A percentile compares a stretch with the other conserved stretches of the same genome.
Evolutionary conservation across 2,113 vertebrate species (phyloP).

Genomic region (Sturnus vulgaris): DNA sequence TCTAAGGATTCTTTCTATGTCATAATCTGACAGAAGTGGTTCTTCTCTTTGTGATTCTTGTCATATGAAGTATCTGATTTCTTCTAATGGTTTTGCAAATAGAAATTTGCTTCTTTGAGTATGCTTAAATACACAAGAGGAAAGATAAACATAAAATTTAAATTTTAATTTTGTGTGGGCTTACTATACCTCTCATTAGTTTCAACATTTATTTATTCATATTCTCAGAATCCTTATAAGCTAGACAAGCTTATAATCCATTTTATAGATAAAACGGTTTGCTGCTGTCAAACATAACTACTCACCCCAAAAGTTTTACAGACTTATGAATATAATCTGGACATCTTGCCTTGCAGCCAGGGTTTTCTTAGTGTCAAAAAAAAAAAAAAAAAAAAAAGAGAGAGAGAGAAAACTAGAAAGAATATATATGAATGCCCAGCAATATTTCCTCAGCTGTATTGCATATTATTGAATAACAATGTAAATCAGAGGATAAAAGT

Average conservation of each 20-base stretch:
- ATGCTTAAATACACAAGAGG: neutral
- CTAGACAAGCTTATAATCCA: neutral
- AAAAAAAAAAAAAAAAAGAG: too few species aligned
- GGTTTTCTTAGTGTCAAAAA: neutral
- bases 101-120: neutral
- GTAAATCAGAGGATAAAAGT: neutral
- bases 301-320: neutral
- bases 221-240: neutral
- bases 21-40: neutral
- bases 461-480: neutral
- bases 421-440: neutral
- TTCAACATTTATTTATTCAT: constrained; percentile 10
- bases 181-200: neutral
- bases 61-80: neutral
- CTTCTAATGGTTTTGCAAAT: neutral
- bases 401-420: neutral
- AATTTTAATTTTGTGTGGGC: neutral
- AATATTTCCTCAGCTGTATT: neutral
- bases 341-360: neutral
- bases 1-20: neutral
- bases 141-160: constrained; percentile 10
- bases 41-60: neutral
- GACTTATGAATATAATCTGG: neutral
- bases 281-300: neutral
- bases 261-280: neutral